Evolutionary conservation across 2,888 invertebrate species (phyloP), one percentile per base, ranked within the genome.

Genomic region (Epistrophe grossulariae): DNA sequence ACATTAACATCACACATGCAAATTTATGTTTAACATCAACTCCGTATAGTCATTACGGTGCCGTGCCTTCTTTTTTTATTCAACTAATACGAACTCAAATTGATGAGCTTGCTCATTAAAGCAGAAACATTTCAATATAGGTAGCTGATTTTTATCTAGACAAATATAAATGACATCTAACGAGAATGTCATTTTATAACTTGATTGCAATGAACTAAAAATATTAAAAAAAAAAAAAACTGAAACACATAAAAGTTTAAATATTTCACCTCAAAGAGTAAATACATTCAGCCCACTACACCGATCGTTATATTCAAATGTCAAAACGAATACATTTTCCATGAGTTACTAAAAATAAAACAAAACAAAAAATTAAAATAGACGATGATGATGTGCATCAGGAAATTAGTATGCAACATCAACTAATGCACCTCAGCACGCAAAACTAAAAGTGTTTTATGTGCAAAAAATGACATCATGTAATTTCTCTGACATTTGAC

Each of bases 401-500:
- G 78, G 60, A 83, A 79, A 79, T 79, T 73, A 83, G 60, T 60
- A 71, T 76, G 82, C 78, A 70, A 59, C 68, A 60, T 70, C 52
- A 70, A 1, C 52, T 55, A 70, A 70, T 70, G 70, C 55, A 70
- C 70, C 38, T 55, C 11, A 70, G n/a, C 71, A 64, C 35, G 62
- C 52, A 52, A 68, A 59, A 70, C 55, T 50, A 28, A 70, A 70
- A 70, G 52, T 70, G 55, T 48, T 45, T 66, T 59, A 71, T 59
- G 71, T 64, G 43, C 50, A 74, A 74, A 71, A n/a, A 74, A 66
- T 78, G 78, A 81, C 85, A 85, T 81, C 78, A 74, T 74, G 82
- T 85, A 74, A 57, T 62, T 59, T 66, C 77, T 77, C 43, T 57
- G 17, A 79, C 70, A 43, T 76, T 79, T 59, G 48, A 79, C 74